These are phyloP conservation scores for Eclectus roratus DNA, from an alignment of 2,113 vertebrate genomes.

Conservation along the genomic window DNA sequence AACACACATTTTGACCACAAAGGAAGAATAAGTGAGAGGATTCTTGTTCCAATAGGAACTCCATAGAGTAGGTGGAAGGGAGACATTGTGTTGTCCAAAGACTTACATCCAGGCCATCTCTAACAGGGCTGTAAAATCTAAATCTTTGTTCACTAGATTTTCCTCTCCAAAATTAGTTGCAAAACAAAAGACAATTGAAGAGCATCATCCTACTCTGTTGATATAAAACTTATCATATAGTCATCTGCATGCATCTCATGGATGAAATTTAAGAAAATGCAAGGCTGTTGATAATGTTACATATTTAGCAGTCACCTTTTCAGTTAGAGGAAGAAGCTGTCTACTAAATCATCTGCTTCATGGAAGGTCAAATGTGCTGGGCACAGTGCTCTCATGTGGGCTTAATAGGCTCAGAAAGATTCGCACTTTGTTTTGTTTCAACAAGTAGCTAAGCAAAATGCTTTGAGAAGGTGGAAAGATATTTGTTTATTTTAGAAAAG, in stretches of 20 bases:
- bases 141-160: background rate
- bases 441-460: background rate
- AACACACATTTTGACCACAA: accelerated
- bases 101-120: background rate
- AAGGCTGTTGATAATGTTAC: background rate
- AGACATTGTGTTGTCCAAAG: background rate
- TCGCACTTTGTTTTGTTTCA: background rate
- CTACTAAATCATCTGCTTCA: background rate
- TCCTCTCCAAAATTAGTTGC: background rate
- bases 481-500: background rate
- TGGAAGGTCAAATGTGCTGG: background rate
- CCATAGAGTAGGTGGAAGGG: background rate
- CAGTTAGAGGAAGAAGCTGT: background rate
- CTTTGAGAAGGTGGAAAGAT: background rate
- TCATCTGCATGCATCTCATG: background rate
- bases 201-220: background rate
- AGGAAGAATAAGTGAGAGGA: background rate
- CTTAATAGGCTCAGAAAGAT: background rate
- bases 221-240: background rate
- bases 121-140: background rate
- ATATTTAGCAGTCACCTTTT: background rate
- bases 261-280: background rate
- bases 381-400: background rate
- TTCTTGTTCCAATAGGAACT: background rate
- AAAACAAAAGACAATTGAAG: background rate